Evolutionary conservation across 2,797 vertebrate genomes (phyloP).

Genomic region (Gymnoscopelus microlampas): DNA sequence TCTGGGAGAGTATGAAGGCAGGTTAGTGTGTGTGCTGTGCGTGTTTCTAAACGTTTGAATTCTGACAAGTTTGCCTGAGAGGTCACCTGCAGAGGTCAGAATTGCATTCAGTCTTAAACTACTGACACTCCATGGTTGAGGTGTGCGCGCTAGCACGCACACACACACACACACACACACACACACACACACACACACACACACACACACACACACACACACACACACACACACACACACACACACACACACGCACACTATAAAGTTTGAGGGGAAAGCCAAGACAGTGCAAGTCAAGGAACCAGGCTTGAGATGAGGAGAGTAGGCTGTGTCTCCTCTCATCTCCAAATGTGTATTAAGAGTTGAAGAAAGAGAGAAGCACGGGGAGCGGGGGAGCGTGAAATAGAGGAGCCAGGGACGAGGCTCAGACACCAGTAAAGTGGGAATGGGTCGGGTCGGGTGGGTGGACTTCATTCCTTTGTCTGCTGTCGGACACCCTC

Average conservation of each 20-base stretch:
- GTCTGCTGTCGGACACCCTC: conserved; percentile 27
- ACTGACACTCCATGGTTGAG: too few relatives aligned
- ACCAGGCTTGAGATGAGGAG: too few relatives aligned
- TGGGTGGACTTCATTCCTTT: conserved; percentile 31
- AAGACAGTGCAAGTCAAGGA: background rate
- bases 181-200: conserved; percentile 5
- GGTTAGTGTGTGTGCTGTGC: too few relatives aligned
- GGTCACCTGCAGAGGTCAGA: too few relatives aligned
- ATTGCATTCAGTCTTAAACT: too few relatives aligned
- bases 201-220: background rate
- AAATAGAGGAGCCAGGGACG: conserved; percentile 42
- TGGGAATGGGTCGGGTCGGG: background rate
- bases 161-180: background rate
- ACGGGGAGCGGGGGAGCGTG: conserved; percentile 5
- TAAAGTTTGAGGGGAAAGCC: background rate
- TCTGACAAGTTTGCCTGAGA: too few relatives aligned
- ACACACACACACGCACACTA: background rate
- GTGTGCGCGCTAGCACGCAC: too few relatives aligned
- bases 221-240: background rate
- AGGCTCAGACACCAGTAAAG: background rate
- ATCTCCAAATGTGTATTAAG: too few relatives aligned
- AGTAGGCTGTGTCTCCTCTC: too few relatives aligned
- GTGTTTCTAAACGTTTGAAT: too few relatives aligned
- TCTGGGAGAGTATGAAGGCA: too few relatives aligned
- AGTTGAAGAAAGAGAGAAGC: too few relatives aligned